Percentiles rank a stretch among this genome's conserved stretches.
These are phyloP conservation scores for Tubiluchus corallicola DNA, from an alignment of 2,888 invertebrate species.

Conservation along the genomic window DNA sequence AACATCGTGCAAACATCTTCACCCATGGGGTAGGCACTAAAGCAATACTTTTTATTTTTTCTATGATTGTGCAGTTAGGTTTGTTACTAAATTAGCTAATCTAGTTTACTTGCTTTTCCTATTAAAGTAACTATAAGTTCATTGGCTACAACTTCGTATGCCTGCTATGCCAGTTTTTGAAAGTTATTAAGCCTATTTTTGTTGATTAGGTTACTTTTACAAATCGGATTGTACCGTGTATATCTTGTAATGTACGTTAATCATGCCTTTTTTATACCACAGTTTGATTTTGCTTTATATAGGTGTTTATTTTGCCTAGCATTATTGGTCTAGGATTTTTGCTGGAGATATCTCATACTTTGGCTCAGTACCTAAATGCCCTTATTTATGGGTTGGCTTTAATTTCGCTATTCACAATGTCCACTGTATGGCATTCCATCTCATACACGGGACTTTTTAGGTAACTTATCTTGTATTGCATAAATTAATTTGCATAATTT, in stretches of 20 bases:
- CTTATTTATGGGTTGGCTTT: constrained; percentile 68
- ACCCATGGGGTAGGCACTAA: constrained; percentile 50
- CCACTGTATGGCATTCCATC: constrained; percentile 72
- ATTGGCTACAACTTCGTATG: too few relatives aligned
- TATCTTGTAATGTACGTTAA: not conserved
- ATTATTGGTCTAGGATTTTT: constrained; percentile 55
- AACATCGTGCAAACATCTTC: constrained; percentile 74
- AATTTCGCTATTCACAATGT: constrained; percentile 63
- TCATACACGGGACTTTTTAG: constrained; percentile 37
- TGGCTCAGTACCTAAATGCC: constrained; percentile 57
- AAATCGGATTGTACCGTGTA: too few relatives aligned
- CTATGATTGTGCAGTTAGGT: too few relatives aligned
- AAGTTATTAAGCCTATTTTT: too few relatives aligned
- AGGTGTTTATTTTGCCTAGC: constrained; percentile 65
- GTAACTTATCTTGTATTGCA: too few relatives aligned
- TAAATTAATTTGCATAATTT: too few relatives aligned
- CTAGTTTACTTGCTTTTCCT: too few relatives aligned
- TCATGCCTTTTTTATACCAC: constrained; percentile 11
- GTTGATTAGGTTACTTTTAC: too few relatives aligned
- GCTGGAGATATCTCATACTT: constrained; percentile 48
- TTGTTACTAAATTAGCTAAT: too few relatives aligned
- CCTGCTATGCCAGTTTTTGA: too few relatives aligned
- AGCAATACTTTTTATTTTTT: too few relatives aligned
- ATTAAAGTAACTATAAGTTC: too few relatives aligned
- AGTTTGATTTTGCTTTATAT: constrained; percentile 15